A percentile compares a stretch with the other conserved stretches of the same genome.
These are phyloP conservation scores for Folsomia manolachei DNA, from an alignment of 2,888 invertebrate species.

Conservation along the genomic window DNA sequence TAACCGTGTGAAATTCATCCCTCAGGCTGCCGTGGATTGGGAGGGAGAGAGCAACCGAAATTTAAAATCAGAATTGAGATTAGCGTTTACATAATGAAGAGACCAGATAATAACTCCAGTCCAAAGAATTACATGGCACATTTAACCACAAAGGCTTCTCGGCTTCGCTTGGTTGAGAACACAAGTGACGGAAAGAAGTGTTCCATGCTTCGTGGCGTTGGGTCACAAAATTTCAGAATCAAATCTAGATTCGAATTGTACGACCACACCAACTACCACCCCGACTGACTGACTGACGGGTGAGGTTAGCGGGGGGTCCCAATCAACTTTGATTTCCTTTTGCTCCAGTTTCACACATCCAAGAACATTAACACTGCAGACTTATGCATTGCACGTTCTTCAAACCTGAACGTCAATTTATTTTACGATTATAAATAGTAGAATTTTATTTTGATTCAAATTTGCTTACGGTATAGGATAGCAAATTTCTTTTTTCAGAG, in stretches of 20 bases:
- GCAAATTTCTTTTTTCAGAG: too few relatives aligned
- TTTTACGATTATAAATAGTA: too few relatives aligned
- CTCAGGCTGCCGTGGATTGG: not conserved
- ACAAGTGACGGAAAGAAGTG: not conserved
- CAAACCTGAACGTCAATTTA: not conserved
- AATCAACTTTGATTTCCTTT: not conserved
- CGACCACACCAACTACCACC: not conserved
- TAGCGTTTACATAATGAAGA: not conserved
- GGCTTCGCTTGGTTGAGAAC: not conserved
- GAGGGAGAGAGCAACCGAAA: not conserved
- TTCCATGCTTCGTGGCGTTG: not conserved
- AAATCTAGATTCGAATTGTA: not conserved
- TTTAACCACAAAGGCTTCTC: constrained; percentile 7
- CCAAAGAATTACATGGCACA: constrained; percentile 10
- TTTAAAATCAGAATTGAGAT: constrained; percentile 3
- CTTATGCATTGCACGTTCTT: too few relatives aligned
- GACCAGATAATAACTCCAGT: not conserved
- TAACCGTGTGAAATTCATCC: too few relatives aligned
- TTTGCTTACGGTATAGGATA: too few relatives aligned
- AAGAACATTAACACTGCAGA: too few relatives aligned
- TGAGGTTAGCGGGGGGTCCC: not conserved
- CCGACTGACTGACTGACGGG: not conserved
- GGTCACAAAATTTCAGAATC: not conserved
- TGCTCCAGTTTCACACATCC: not conserved
- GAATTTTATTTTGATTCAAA: too few relatives aligned